Evolutionary conservation across 2,888 invertebrate species (phyloP), one percentile per base, ranked within the genome.

Genomic region (Sepiola atlantica): DNA sequence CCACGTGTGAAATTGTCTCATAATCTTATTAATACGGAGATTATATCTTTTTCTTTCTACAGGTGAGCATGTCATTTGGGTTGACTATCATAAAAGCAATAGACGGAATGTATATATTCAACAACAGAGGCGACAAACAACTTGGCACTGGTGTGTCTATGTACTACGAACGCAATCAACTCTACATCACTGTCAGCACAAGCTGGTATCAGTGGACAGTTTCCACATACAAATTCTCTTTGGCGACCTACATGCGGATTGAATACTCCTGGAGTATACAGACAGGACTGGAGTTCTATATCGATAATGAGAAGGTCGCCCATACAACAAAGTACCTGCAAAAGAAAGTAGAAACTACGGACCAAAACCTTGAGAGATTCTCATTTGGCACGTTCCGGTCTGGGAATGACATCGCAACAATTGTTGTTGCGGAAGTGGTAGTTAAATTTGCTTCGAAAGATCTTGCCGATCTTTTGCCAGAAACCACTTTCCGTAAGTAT

Each of bases 201-300:
- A 45, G 54, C 12, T 95, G 94, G 12, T 94, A 94, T 21, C 95
- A 95, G 55, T 96, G 96, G 96, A 95, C 95, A 10, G 95, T 96
- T 20, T 93, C 93, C 24, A 95, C 95, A 18, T 93, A 94, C 18
- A 55, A 90, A 21, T 77, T 95, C 28, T 92, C 94, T 20, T 32
- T 95, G 6, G 95, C 95, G 90, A 94, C 95, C 3, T 95, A 95
- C 45, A 94, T 95, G 24, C 94, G 92, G 14, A 94, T 96, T 24
- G 95, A 96, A 93, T 95, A 94, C 91, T 95, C 95, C 1, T 96
- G 96, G 96, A 96, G 96, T 93, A 16, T 95, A 21, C 95, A 96
- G 94, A 94, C 91, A 90, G 96, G 96, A 1, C 94, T 96, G 45
- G 92, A 94, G 55, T 92, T 96, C 54, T 95, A 95, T 92, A 92